Percentiles rank a stretch among this genome's conserved stretches.
Conservation (phyloP, 2,888 invertebrate species). For the Trichacis sp. region DNA sequence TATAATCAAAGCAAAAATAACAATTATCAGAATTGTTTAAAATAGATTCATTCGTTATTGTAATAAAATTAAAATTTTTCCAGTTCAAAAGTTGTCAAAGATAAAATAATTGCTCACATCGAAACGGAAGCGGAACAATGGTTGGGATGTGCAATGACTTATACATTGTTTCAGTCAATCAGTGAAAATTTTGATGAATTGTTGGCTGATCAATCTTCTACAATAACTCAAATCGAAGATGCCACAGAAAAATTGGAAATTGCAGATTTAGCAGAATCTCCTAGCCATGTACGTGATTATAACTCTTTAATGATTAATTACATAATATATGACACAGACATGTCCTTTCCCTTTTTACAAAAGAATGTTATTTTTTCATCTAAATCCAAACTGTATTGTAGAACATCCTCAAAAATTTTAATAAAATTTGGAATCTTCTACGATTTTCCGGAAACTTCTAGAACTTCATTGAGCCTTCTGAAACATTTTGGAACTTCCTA, state of each 20-base stretch:
- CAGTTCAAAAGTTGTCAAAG: constrained; percentile 79
- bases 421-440: no score
- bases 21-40: no score
- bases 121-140: constrained; percentile 83
- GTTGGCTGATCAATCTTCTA: constrained; percentile 78
- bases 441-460: no score
- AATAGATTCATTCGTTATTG: constrained; percentile 1
- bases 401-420: no score
- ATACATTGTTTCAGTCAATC: constrained; percentile 90
- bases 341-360: constrained; percentile 4
- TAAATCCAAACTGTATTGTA: no score
- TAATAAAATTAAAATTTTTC: constrained; percentile 46
- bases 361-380: neutral
- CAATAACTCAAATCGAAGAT: constrained; percentile 67
- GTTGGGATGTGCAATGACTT: constrained; percentile 94
- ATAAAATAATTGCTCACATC: constrained; percentile 75
- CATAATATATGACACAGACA: no score
- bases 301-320: no score
- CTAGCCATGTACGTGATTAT: constrained; percentile 59
- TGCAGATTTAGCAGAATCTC: constrained; percentile 58
- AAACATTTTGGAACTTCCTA: no score
- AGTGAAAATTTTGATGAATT: constrained; percentile 85
- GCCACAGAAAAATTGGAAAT: constrained; percentile 73
- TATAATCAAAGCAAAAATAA: neutral
- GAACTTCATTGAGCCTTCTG: no score